These are phyloP conservation scores for Zaprionus lineosus DNA, from an alignment of 2,888 invertebrate genomes.

Conservation along the genomic window DNA sequence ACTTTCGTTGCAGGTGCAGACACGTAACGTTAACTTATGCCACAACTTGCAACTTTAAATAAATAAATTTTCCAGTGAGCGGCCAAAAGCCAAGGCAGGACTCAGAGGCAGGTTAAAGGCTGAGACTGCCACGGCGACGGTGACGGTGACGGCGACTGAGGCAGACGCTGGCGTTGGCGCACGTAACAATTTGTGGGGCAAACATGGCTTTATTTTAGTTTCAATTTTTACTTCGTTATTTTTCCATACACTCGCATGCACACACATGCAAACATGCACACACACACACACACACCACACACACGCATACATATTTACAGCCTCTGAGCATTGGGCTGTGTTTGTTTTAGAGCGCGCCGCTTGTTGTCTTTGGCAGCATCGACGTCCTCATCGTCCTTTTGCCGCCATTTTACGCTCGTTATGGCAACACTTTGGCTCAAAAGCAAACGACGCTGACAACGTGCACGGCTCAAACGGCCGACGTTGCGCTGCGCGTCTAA, in stretches of 20 bases:
- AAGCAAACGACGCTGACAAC: conserved; percentile 64
- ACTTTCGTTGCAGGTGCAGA: conserved; percentile 32
- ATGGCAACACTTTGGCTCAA: conserved; percentile 78
- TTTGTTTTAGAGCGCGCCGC: conserved; percentile 69
- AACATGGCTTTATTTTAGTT: conserved; percentile 79
- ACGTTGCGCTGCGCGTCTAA: conserved; percentile 43
- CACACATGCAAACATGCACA: conserved; percentile 15
- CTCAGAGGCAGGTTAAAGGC: conserved; percentile 12
- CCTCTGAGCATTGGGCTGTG: conserved; percentile 47
- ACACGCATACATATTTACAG: conserved; percentile 3
- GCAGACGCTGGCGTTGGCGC: conserved; percentile 27
- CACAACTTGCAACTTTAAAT: conserved; percentile 72
- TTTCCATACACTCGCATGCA: conserved; percentile 40
- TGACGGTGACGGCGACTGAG: conserved; percentile 7
- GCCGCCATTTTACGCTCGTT: conserved; percentile 77
- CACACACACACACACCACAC: conserved; percentile 1
- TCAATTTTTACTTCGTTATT: conserved; percentile 78
- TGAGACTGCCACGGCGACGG: too few relatives aligned
- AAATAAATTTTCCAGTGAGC: conserved; percentile 66
- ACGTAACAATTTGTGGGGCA: conserved; percentile 73
- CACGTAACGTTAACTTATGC: conserved; percentile 61
- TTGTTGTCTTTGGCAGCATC: conserved; percentile 60
- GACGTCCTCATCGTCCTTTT: conserved; percentile 54
- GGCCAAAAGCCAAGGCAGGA: too few relatives aligned
- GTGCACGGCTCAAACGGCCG: conserved; percentile 60